phyloP scores from a whole-genome alignment of 2,113 vertebrate species.

The Otolemur garnettii region DNA sequence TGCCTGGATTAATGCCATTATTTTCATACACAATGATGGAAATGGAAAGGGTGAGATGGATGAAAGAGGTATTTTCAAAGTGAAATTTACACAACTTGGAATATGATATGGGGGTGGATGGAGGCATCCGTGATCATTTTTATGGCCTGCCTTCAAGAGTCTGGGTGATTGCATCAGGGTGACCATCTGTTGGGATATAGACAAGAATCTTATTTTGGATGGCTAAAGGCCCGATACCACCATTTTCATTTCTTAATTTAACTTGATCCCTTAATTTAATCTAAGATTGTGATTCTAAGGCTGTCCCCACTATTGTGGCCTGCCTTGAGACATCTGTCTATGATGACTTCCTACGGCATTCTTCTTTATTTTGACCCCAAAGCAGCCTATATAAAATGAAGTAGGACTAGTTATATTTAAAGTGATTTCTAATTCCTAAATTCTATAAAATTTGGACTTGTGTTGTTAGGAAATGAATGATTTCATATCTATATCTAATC shows the following conservation, averaged over 20 bases:
- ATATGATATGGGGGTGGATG: neutral
- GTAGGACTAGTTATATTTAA: neutral
- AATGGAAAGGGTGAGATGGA: neutral
- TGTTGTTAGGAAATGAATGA: neutral
- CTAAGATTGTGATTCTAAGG: neutral
- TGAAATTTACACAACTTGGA: neutral
- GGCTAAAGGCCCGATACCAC: neutral
- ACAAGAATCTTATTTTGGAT: neutral
- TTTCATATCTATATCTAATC: neutral
- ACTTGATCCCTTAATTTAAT: conserved; percentile 4
- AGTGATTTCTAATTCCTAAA: neutral
- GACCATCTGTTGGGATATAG: neutral
- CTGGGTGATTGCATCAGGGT: neutral
- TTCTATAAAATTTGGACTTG: neutral
- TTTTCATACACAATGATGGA: neutral
- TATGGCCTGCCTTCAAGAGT: neutral
- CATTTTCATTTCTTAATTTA: neutral
- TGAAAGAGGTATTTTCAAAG: neutral
- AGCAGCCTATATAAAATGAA: neutral
- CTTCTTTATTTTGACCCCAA: conserved; percentile 22
- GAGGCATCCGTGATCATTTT: neutral
- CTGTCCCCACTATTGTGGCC: neutral
- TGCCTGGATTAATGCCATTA: neutral
- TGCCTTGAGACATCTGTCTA: neutral
- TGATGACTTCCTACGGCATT: neutral